Conservation (phyloP, 2,888 invertebrate species). For the Adela reaumurella region DNA sequence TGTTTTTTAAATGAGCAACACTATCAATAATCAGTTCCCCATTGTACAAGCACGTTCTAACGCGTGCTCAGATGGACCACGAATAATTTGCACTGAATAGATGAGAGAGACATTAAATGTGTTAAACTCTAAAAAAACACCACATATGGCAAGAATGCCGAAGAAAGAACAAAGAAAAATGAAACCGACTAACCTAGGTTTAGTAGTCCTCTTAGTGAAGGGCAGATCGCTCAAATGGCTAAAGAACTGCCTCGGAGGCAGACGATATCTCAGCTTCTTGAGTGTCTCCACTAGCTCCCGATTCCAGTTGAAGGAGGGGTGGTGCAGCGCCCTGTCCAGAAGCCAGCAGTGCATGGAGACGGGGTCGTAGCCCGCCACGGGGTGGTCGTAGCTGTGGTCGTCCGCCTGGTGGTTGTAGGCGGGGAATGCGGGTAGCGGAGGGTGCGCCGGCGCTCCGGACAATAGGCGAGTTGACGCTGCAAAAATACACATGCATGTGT, state of each 20-base stretch:
- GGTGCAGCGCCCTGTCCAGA: slow-evolving; percentile 63
- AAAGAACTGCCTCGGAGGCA: slow-evolving; percentile 44
- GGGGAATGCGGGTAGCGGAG: slow-evolving; percentile 3
- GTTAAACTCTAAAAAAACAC: background rate
- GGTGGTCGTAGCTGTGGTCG: slow-evolving; percentile 5
- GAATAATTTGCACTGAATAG: no score
- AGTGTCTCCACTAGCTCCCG: slow-evolving; percentile 29
- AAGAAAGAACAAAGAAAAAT: no score
- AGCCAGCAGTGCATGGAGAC: slow-evolving; percentile 58
- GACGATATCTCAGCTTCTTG: slow-evolving; percentile 39
- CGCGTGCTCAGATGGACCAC: no score
- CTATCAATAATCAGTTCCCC: no score
- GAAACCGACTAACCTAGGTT: slow-evolving; percentile 22
- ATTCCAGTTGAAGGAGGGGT: slow-evolving; percentile 55
- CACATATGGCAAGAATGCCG: background rate
- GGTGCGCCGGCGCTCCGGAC: slow-evolving; percentile 12
- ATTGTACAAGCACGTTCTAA: no score
- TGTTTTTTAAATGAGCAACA: no score
- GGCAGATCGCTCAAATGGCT: slow-evolving; percentile 43
- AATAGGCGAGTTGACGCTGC: slow-evolving; percentile 19
- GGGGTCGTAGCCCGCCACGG: slow-evolving; percentile 30
- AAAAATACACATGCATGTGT: no score
- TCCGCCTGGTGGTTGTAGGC: slow-evolving; percentile 1
- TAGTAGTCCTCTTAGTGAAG: slow-evolving; percentile 25
- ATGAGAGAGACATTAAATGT: no score